Conservation (phyloP, 92 coral and sea anemone genomes). For the Phenganax marumi region DNA sequence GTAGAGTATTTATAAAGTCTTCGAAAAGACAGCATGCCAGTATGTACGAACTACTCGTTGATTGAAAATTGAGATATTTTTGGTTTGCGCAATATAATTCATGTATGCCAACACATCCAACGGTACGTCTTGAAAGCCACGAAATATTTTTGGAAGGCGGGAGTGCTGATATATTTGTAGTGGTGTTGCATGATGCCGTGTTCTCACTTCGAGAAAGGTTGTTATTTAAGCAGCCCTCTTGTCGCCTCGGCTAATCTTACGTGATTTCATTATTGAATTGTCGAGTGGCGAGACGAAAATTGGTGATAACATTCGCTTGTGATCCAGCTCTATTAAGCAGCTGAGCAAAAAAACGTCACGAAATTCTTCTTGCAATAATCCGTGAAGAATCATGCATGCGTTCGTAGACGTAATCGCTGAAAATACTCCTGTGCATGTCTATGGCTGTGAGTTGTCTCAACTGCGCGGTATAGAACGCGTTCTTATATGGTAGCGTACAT, state of each 20-base stretch:
- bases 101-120: neutral
- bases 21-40: no score
- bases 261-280: constrained; percentile 23
- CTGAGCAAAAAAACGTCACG: neutral
- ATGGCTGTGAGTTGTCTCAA: no score
- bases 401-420: no score
- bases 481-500: no score
- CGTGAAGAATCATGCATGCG: neutral
- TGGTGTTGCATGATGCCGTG: constrained; percentile 8
- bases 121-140: neutral
- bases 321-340: neutral
- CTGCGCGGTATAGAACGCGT: no score
- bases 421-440: no score
- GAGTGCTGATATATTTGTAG: neutral
- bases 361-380: neutral
- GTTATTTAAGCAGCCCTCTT: constrained; percentile 22
- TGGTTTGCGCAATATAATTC: neutral
- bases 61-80: neutral
- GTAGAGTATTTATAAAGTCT: no score
- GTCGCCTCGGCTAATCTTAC: constrained; percentile 24
- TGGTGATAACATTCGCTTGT: constrained; percentile 23
- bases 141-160: constrained; percentile 8
- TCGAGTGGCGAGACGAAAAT: constrained; percentile 26
- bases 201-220: constrained; percentile 8
- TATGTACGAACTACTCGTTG: no score